phyloP scores from a whole-genome alignment of 2,888 invertebrate species.

The Drosophila kambysellisi region DNA sequence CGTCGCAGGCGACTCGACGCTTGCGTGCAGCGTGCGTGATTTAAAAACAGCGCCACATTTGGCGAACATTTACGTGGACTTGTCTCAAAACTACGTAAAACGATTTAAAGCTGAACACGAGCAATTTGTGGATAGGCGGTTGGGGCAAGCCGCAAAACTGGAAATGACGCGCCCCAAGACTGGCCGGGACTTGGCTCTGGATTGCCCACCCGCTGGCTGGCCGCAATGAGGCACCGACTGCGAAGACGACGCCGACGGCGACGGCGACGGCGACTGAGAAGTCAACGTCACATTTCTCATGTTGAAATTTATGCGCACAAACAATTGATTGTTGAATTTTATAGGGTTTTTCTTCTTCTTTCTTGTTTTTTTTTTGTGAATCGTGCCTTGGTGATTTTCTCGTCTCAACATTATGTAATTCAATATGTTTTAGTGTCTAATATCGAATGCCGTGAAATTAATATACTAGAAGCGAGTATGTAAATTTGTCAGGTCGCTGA shows the following conservation, averaged over 20 bases:
- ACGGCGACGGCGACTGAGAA: conserved; percentile 20
- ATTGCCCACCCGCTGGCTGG: conserved; percentile 57
- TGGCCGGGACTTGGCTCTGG: conserved; percentile 5
- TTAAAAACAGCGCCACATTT: conserved; percentile 81
- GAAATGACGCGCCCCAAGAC: conserved; percentile 12
- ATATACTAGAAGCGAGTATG: conserved; percentile 51
- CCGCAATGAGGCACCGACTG: conserved; percentile 27
- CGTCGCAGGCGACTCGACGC: conserved; percentile 24
- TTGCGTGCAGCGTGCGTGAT: conserved; percentile 76
- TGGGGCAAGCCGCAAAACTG: conserved; percentile 11
- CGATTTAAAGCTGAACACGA: conserved; percentile 79
- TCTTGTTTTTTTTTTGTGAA: conserved; percentile 21
- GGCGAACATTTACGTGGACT: conserved; percentile 76
- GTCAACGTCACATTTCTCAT: conserved; percentile 66
- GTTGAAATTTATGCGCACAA: conserved; percentile 70
- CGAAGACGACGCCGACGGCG: background rate
- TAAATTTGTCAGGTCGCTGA: conserved; percentile 20
- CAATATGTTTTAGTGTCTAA: conserved; percentile 63
- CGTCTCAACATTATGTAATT: conserved; percentile 53
- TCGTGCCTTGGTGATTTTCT: conserved; percentile 27
- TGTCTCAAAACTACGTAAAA: conserved; percentile 77
- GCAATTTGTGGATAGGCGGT: conserved; percentile 73
- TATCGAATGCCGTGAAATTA: conserved; percentile 56
- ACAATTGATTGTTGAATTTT: conserved; percentile 68
- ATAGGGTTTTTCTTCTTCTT: background rate